phyloP scores from a whole-genome alignment of 64 coral and sea anemone species.

The Actinia equina region DNA sequence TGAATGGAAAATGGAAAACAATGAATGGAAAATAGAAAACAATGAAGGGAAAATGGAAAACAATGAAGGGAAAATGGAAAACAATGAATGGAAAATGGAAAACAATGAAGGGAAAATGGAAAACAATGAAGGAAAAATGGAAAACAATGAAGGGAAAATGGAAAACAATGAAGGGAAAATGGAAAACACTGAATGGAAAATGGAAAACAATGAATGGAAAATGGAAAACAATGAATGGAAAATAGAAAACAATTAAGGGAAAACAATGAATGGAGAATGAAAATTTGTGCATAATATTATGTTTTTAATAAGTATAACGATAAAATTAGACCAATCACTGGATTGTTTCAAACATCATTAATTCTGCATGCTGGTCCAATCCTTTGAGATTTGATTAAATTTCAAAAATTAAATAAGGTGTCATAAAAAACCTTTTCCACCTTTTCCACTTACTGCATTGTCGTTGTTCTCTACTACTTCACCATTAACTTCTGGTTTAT shows the following conservation, averaged over 20 bases:
- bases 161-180: too few species aligned
- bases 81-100: neutral
- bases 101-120: neutral
- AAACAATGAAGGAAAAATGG: neutral
- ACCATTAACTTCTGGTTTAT: slow-evolving; percentile 49
- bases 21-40: neutral
- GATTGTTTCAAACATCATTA: too few species aligned
- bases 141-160: too few species aligned
- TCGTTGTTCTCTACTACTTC: slow-evolving; percentile 49
- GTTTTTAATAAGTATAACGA: too few species aligned
- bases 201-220: neutral
- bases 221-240: neutral
- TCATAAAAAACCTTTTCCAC: neutral
- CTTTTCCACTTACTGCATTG: neutral
- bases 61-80: neutral
- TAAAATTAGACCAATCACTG: neutral
- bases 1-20: too few species aligned
- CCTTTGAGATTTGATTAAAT: too few species aligned
- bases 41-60: too few species aligned
- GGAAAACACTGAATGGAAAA: too few species aligned
- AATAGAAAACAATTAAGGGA: neutral
- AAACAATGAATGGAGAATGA: too few species aligned
- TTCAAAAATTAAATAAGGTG: too few species aligned
- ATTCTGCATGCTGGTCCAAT: too few species aligned
- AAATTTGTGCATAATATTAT: too few species aligned